A percentile compares a stretch with the other conserved stretches of the same genome.
phyloP scores from a whole-genome alignment of 2,113 vertebrate genomes.

The Noctilio leporinus region DNA sequence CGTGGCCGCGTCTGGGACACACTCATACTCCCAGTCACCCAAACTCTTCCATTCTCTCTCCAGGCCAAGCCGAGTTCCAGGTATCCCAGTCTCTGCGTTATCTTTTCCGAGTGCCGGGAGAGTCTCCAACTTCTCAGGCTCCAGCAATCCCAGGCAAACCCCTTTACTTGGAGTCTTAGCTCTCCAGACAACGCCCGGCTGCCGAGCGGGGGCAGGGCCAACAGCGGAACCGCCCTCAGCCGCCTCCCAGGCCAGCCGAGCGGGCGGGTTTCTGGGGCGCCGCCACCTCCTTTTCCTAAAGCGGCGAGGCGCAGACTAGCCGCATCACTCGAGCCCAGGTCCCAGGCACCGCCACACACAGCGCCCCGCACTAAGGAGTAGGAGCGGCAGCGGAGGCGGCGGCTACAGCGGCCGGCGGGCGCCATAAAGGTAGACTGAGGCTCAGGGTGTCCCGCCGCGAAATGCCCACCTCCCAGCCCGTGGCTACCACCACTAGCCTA shows the following conservation, averaged over 20 bases:
- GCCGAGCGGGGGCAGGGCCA: conserved; percentile 67
- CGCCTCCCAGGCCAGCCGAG: conserved; percentile 43
- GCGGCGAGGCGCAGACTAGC: conserved; percentile 56
- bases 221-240: conserved; percentile 51
- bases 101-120: not conserved
- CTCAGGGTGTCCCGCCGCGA: not conserved
- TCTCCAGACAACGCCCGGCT: conserved; percentile 18
- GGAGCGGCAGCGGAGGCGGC: conserved; percentile 11
- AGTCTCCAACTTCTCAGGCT: not conserved
- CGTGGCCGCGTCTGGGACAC: conserved; percentile 41
- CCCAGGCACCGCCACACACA: conserved; percentile 7
- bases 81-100: not conserved
- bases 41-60: not conserved
- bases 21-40: not conserved
- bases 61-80: not conserved
- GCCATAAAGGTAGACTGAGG: conserved; percentile 67
- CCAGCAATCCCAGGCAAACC: not conserved
- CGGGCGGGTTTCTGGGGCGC: conserved; percentile 60
- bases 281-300: conserved; percentile 73
- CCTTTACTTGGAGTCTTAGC: not conserved
- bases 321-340: conserved; percentile 68
- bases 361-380: not conserved
- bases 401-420: conserved; percentile 12
- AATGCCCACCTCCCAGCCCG: not conserved
- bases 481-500: not conserved